A percentile compares a stretch with the other conserved stretches of the same genome.
Evolutionary conservation across 1,140 invertebrate genomes (phyloP).

Genomic region (Oscheius sp.): DNA sequence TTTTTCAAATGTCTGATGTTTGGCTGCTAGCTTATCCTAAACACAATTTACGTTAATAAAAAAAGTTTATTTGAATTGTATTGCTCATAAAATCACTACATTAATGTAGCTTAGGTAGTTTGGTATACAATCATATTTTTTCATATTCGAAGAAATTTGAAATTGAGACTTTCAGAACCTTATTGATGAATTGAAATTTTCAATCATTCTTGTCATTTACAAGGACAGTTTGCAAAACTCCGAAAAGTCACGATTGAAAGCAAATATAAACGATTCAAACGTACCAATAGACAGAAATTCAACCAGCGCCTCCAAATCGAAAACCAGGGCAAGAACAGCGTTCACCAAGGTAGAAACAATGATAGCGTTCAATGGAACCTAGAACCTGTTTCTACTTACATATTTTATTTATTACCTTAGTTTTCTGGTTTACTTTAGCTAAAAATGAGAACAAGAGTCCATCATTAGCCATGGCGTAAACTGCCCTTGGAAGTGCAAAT

Average conservation of each 20-base stretch:
- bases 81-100: too few species aligned
- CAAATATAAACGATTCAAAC: constrained; percentile 77
- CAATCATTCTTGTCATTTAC: background rate
- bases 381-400: constrained; percentile 10
- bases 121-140: too few species aligned
- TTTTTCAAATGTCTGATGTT: too few species aligned
- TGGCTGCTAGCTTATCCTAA: too few species aligned
- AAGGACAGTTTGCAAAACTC: background rate
- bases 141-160: too few species aligned
- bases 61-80: too few species aligned
- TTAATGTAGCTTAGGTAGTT: too few species aligned
- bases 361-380: constrained; percentile 78
- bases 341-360: constrained; percentile 72
- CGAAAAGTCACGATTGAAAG: constrained; percentile 40
- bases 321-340: constrained; percentile 80
- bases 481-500: constrained; percentile 80
- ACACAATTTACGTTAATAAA: too few species aligned
- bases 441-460: constrained; percentile 78
- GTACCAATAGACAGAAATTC: constrained; percentile 95
- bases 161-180: too few species aligned
- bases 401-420: constrained; percentile 66
- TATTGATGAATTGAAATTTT: too few species aligned
- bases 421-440: constrained; percentile 69
- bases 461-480: constrained; percentile 86
- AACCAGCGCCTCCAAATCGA: constrained; percentile 81